A percentile compares a stretch with the other conserved stretches of the same genome.
phyloP scores from a whole-genome alignment of 2,888 invertebrate genomes.

The Ophioninae sp. region DNA sequence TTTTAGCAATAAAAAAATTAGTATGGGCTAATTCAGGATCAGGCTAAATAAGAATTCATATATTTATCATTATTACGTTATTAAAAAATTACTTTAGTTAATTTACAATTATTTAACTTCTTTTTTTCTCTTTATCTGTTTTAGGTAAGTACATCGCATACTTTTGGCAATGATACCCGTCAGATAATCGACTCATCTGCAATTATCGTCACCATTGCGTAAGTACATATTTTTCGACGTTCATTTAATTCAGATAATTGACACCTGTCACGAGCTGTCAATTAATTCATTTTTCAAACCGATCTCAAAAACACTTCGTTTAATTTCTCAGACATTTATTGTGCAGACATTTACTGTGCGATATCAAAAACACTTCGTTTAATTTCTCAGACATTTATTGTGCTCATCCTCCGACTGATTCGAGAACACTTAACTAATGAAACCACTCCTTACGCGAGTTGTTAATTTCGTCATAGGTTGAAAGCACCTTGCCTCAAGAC shows the following conservation, averaged over 20 bases:
- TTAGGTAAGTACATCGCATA: conserved; percentile 55
- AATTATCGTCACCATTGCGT: background rate
- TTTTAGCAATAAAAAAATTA: too few relatives aligned
- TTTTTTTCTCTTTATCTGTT: conserved; percentile 44
- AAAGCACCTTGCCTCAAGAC: background rate
- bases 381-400: background rate
- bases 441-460: background rate
- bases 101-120: background rate
- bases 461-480: background rate
- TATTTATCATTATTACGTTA: too few relatives aligned
- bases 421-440: background rate
- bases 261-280: background rate
- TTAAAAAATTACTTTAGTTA: too few relatives aligned
- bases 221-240: conserved; percentile 22
- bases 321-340: background rate
- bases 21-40: too few relatives aligned
- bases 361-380: background rate
- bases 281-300: background rate
- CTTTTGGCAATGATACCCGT: background rate
- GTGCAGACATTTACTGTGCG: background rate
- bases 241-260: background rate
- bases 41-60: too few relatives aligned
- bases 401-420: background rate
- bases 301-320: background rate
- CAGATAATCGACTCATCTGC: background rate